A percentile compares a stretch with the other conserved stretches of the same genome.
Evolutionary conservation across 2,888 invertebrate species (phyloP).

Genomic region (Clitarchus hookeri): DNA sequence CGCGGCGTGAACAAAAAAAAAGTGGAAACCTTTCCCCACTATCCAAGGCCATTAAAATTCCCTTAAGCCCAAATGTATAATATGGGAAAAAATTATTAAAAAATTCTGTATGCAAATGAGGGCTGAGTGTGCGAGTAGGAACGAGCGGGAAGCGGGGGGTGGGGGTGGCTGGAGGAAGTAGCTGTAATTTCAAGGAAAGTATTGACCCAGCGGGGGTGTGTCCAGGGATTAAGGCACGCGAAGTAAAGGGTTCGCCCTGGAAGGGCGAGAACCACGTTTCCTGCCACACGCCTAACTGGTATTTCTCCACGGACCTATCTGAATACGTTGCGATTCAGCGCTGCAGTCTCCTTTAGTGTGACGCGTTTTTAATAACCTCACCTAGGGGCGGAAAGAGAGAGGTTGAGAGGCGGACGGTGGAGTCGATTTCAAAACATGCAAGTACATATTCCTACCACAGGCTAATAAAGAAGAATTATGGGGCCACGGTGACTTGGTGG

Average conservation of each 20-base stretch:
- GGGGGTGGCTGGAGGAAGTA: no score
- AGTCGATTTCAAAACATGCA: no score
- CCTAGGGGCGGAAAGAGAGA: no score
- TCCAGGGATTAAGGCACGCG: constrained; percentile 4
- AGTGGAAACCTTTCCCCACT: not conserved
- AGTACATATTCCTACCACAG: no score
- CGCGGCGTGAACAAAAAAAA: not conserved
- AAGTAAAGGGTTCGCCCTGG: not conserved
- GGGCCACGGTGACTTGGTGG: no score
- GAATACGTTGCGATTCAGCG: no score
- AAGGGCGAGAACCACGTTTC: not conserved
- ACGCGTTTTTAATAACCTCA: no score
- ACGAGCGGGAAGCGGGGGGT: not conserved
- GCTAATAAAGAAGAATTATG: no score
- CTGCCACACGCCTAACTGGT: no score
- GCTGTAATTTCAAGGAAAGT: not conserved
- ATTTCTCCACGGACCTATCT: no score
- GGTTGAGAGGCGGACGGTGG: no score
- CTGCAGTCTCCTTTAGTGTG: no score
- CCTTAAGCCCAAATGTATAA: constrained; percentile 4
- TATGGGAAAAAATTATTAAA: constrained; percentile 1
- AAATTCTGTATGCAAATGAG: not conserved
- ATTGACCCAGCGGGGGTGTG: not conserved
- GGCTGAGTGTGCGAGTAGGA: not conserved
- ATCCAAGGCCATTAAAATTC: not conserved